Evolutionary conservation across 2,797 vertebrate genomes (phyloP).

Genomic region (Apodemus agrarius): DNA sequence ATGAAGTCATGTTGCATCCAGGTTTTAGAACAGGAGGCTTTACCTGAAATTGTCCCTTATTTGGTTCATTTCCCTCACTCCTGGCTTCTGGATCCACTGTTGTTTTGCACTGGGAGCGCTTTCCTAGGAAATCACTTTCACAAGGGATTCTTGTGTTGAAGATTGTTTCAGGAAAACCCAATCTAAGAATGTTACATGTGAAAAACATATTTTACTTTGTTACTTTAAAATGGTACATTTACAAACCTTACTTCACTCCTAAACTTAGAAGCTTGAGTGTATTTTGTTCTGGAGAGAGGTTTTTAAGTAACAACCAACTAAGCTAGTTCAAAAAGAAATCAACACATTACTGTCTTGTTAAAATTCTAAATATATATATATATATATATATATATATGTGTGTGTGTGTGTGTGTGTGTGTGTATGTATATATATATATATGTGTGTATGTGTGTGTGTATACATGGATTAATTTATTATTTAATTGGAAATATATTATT

Average conservation of each 20-base stretch:
- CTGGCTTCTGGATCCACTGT: background rate
- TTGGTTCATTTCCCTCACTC: background rate
- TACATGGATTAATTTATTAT: background rate
- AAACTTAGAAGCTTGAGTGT: background rate
- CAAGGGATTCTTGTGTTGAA: background rate
- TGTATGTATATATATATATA: too few relatives aligned
- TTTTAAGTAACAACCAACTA: background rate
- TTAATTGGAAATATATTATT: background rate
- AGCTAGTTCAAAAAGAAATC: background rate
- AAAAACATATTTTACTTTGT: too few relatives aligned
- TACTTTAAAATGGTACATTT: too few relatives aligned
- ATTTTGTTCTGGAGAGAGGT: background rate
- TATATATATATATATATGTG: too few relatives aligned
- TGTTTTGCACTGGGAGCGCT: background rate
- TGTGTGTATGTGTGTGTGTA: too few relatives aligned
- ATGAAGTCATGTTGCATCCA: background rate
- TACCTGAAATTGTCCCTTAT: background rate
- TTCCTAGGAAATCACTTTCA: conserved; percentile 2
- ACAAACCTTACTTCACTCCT: background rate
- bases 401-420: too few relatives aligned
- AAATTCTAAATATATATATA: background rate
- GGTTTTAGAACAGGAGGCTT: background rate
- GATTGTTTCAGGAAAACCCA: conserved; percentile 12
- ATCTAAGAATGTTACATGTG: background rate
- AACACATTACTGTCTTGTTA: background rate